Base-by-base conservation (phyloP, 2,888 invertebrate species). In the Calameuta filiformis region DNA sequence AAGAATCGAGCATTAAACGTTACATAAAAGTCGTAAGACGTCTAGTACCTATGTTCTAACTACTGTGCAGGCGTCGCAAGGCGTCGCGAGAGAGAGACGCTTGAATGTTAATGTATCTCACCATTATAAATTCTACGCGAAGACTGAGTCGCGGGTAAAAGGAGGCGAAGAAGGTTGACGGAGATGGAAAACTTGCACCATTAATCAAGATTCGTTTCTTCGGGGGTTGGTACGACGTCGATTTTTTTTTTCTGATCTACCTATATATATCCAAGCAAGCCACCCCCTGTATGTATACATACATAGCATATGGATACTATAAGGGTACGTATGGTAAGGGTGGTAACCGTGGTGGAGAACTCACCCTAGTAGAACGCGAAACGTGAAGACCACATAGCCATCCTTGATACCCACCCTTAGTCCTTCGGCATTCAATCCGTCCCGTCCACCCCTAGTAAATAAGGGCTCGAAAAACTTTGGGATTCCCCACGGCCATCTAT, bases 131-230 rank as follows among this genome's bases (percentile, higher is more conserved):
- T 90, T 90, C 90, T 79, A 73, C 81, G 80, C 86, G 83, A 80
- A 80, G 83, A 80, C 77, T 56, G 69, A 73, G 74, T 40, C 75
- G 68, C 73, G 74, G 75, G 40, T 71, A 73, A 77, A 77, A 77
- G 77, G 79, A 76, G n/a, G 69, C 69, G 12, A 69, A 30, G 76
- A 33, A 76, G 76, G 76, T 76, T 69, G 71, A 79, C 73, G 84
- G 80, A 80, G 82, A 79, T 85, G 85, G 85, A 88, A 40, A 90
- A 90, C 86, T 90, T 90, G 87, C 85, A 83, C 89, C 88, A 90
- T 90, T 90, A 90, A 90, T 90, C 90, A 90, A 88, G 89, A 89
- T 90, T 89, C 89, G 87, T 89, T 88, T 89, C 87, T 87, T 83
- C 82, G 82, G 80, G 76, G 80, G 33, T 31, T 15, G 71, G 31